Conservation (phyloP, 2,797 vertebrate genomes). For the Silurus lanzhouensis region DNA sequence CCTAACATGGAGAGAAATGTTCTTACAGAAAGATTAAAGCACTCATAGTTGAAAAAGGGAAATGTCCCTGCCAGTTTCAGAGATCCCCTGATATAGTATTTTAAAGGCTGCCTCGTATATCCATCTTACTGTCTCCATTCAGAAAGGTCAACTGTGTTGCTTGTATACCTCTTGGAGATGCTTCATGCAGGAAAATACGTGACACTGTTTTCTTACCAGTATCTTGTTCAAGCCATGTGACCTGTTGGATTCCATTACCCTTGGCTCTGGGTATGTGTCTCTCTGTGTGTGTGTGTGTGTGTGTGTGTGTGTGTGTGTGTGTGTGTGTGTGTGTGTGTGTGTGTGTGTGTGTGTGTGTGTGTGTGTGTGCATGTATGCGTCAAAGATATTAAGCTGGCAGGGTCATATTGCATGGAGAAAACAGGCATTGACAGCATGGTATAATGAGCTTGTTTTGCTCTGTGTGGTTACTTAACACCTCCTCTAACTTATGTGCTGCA, state of each 20-base stretch:
- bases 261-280: slow-evolving; percentile 2
- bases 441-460: slow-evolving; percentile 25
- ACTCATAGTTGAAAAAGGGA: neutral
- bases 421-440: slow-evolving; percentile 31
- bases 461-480: slow-evolving; percentile 14
- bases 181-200: slow-evolving; percentile 30
- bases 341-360: slow-evolving; percentile 20
- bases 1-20: neutral
- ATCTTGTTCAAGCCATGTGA: slow-evolving; percentile 52
- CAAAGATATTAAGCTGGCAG: slow-evolving; percentile 25
- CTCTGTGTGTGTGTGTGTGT: slow-evolving; percentile 7
- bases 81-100: slow-evolving; percentile 10
- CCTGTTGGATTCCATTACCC: slow-evolving; percentile 27
- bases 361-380: neutral
- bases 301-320: slow-evolving; percentile 12
- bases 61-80: neutral
- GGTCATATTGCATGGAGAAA: slow-evolving; percentile 41
- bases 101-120: neutral
- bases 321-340: slow-evolving; percentile 16
- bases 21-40: neutral
- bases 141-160: slow-evolving; percentile 25
- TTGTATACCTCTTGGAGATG: slow-evolving; percentile 13
- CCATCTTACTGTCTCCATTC: slow-evolving; percentile 12
- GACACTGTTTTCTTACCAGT: slow-evolving; percentile 46
- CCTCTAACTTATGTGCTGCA: neutral